A percentile compares a stretch with the other conserved stretches of the same genome.
Evolutionary conservation across 64 coral and sea anemone species (phyloP).

Genomic region (Stichodactyla helianthus): DNA sequence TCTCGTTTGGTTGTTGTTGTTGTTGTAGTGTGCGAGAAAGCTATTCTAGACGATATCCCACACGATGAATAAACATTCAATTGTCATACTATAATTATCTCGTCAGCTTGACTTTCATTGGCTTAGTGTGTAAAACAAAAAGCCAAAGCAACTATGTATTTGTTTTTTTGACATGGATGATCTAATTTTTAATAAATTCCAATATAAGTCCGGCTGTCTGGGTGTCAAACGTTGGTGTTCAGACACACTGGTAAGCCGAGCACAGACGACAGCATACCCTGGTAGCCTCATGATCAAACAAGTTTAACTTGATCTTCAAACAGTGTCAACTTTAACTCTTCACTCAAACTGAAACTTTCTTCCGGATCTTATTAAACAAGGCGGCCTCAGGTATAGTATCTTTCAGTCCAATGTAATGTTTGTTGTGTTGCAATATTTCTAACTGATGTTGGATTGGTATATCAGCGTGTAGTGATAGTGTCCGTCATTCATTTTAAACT

Average conservation of each 20-base stretch:
- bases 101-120: background rate
- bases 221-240: background rate
- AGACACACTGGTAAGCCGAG: background rate
- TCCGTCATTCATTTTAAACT: too few relatives aligned
- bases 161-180: conserved; percentile 10
- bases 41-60: background rate
- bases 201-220: conserved; percentile 5
- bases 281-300: background rate
- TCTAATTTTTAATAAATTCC: conserved; percentile 19
- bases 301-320: too few relatives aligned
- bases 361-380: too few relatives aligned
- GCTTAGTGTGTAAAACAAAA: background rate
- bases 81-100: background rate
- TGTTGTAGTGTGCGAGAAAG: background rate
- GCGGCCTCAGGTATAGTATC: too few relatives aligned
- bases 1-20: background rate
- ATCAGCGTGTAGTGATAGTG: too few relatives aligned
- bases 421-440: too few relatives aligned
- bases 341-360: too few relatives aligned
- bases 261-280: background rate
- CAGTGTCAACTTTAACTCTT: too few relatives aligned
- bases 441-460: too few relatives aligned
- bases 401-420: too few relatives aligned
- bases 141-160: background rate
- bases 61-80: conserved; percentile 3